Evolutionary conservation across 2,888 invertebrate genomes (phyloP).

Genomic region (Theodoxus fluviatilis): DNA sequence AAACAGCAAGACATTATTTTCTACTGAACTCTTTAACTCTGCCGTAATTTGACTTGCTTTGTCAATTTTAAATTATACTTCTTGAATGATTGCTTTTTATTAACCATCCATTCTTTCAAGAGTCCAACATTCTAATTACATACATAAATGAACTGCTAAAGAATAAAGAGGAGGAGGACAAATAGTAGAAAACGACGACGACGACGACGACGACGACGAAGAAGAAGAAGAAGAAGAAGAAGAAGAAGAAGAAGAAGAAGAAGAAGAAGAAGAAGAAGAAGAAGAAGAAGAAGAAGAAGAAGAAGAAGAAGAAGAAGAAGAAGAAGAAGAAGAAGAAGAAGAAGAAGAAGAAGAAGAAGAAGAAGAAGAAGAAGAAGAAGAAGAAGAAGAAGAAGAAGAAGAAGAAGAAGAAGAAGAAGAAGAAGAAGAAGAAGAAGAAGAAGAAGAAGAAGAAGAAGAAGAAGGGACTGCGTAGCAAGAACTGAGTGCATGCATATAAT

Average conservation of each 20-base stretch:
- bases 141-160: too few species aligned
- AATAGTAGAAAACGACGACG: conserved; percentile 1
- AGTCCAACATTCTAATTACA: too few species aligned
- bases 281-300: not conserved
- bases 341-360: not conserved
- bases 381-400: not conserved
- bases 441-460: conserved; percentile 3
- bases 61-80: too few species aligned
- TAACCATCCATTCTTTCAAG: too few species aligned
- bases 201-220: not conserved
- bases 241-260: not conserved
- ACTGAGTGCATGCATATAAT: too few species aligned
- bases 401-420: not conserved
- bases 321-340: not conserved
- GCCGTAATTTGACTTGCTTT: too few species aligned
- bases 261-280: not conserved
- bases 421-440: not conserved
- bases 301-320: not conserved
- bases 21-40: too few species aligned
- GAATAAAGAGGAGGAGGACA: too few species aligned
- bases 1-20: too few species aligned
- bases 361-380: not conserved
- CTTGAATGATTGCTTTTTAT: too few species aligned
- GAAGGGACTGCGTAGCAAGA: too few species aligned
- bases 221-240: not conserved